Conservation (phyloP, 2,113 vertebrate genomes). For the Pardalotus punctatus region DNA sequence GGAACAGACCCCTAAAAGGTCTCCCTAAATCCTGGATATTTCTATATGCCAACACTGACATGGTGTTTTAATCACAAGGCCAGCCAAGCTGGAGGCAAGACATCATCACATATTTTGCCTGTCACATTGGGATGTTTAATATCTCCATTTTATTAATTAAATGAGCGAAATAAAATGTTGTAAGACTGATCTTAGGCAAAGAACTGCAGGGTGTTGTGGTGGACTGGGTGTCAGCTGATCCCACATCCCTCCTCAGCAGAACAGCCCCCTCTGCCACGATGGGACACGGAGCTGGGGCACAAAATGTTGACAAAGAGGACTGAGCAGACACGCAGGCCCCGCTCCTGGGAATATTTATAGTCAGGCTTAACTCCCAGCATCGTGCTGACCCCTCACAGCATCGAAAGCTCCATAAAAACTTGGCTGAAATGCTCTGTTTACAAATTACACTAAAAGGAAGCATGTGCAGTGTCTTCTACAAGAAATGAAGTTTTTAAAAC, state of each 20-base stretch:
- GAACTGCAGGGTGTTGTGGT: neutral
- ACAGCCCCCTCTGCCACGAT: neutral
- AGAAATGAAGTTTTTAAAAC: neutral
- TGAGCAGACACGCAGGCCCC: neutral
- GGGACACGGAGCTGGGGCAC: neutral
- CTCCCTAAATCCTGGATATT: neutral
- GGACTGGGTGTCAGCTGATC: neutral
- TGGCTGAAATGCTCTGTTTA: constrained; percentile 23
- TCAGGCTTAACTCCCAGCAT: constrained; percentile 4
- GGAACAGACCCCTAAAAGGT: neutral
- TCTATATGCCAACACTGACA: neutral
- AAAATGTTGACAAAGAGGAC: neutral
- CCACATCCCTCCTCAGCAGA: neutral
- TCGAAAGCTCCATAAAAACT: neutral
- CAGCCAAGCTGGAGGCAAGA: neutral
- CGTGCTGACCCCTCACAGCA: neutral
- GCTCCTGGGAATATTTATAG: constrained; percentile 11
- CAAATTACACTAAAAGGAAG: neutral
- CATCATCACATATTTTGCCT: neutral
- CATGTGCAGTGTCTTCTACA: neutral
- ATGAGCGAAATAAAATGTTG: neutral
- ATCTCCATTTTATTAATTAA: neutral
- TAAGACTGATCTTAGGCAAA: neutral
- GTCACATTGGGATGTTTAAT: neutral
- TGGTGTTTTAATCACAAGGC: neutral